A percentile compares a stretch with the other conserved stretches of the same genome.
Conservation (phyloP, 2,888 invertebrate genomes). For the Bombylius major region DNA sequence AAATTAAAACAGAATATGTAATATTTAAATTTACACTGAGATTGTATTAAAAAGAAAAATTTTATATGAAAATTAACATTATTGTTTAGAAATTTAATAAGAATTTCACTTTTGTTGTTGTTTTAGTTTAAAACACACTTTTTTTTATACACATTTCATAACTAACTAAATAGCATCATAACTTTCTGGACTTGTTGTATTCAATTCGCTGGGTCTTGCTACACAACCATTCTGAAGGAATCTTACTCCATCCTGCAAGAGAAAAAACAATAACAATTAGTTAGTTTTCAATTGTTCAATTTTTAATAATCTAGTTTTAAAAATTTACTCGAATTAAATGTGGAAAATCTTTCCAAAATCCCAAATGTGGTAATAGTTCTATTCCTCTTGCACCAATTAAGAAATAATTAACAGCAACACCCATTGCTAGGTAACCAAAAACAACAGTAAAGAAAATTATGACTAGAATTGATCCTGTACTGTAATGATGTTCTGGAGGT, state of each 20-base stretch:
- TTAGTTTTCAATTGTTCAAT: background rate
- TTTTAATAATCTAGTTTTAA: background rate
- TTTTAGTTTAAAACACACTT: no score
- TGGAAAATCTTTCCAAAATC: constrained; percentile 60
- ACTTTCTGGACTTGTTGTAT: constrained; percentile 10
- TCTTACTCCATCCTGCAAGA: constrained; percentile 11
- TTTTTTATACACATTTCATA: no score
- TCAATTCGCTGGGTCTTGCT: constrained; percentile 8
- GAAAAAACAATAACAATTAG: background rate
- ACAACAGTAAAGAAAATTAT: constrained; percentile 47
- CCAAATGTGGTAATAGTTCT: constrained; percentile 60
- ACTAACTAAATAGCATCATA: constrained; percentile 15
- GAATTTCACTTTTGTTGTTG: no score
- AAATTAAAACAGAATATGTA: no score
- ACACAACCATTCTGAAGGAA: constrained; percentile 16
- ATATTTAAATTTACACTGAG: no score
- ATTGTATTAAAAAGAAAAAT: no score
- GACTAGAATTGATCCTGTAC: constrained; percentile 46
- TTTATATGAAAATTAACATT: no score
- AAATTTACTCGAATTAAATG: constrained; percentile 49
- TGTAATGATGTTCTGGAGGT: constrained; percentile 3
- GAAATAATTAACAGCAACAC: constrained; percentile 50
- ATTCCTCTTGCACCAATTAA: constrained; percentile 57
- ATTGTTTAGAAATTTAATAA: no score
- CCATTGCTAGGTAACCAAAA: constrained; percentile 51